Evolutionary conservation across 2,888 invertebrate genomes (phyloP).

Genomic region (Stomorhina lunata): DNA sequence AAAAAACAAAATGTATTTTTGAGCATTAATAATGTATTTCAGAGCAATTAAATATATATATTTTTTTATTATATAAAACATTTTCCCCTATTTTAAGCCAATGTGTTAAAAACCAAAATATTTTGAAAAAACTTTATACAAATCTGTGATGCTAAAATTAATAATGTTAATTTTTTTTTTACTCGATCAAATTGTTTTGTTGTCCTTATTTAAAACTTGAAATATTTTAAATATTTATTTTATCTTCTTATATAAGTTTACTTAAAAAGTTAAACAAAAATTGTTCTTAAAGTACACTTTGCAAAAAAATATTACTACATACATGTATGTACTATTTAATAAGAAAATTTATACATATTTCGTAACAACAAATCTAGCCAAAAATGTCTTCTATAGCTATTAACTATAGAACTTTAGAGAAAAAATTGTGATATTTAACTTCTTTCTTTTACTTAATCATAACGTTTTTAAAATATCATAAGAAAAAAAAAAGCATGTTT

Average conservation of each 20-base stretch:
- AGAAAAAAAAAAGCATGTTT: conserved; percentile 54
- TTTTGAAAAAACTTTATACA: conserved; percentile 13
- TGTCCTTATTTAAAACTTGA: conserved; percentile 16
- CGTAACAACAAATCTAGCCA: not conserved
- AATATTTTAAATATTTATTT: not conserved
- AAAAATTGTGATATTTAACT: conserved; percentile 50
- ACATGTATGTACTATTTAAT: conserved; percentile 13
- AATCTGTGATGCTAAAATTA: conserved; percentile 43
- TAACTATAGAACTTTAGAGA: conserved; percentile 3
- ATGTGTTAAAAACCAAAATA: conserved; percentile 35
- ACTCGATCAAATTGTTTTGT: conserved; percentile 20
- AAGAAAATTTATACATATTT: conserved; percentile 23
- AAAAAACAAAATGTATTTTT: conserved; percentile 26
- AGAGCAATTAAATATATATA: conserved; percentile 55
- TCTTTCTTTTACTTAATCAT: conserved; percentile 23
- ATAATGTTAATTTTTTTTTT: conserved; percentile 14
- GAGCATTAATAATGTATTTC: conserved; percentile 42
- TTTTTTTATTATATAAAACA: conserved; percentile 28
- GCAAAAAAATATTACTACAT: not conserved
- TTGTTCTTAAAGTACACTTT: conserved; percentile 8
- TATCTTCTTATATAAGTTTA: conserved; percentile 8
- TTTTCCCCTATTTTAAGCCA: conserved; percentile 45
- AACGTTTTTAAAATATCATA: conserved; percentile 41
- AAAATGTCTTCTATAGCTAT: conserved; percentile 5
- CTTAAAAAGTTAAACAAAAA: conserved; percentile 9